Evolutionary conservation across 2,797 vertebrate species (phyloP), one percentile per base, ranked within the genome.

Genomic region (Antrozous pallidus): DNA sequence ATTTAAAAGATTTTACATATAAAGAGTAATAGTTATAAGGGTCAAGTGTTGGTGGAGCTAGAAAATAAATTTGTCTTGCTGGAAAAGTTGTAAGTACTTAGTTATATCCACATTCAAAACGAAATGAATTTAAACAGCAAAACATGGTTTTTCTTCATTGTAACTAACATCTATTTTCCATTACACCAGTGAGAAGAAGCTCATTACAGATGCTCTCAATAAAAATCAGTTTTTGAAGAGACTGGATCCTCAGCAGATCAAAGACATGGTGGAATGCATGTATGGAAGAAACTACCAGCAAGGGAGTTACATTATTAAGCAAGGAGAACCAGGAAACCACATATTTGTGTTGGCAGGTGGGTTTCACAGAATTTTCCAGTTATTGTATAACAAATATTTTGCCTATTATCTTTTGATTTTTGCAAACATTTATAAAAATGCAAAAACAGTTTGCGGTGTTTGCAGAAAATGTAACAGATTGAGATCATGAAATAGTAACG

Each of bases 191-290:
- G 98, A 99, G 94, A 99, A 99, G 98, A 99, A 99, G 97, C 98
- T 99, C 81, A 99, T 99, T 95, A 98, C 96, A 0, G 99, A 99
- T 18, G 99, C 99, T 70, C 98, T 99, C 94, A 99, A 98, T 96
- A 99, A 98, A 98, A 99, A 99, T 97, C 99, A 99, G 91, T 99
- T 99, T 97, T 98, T 99, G 98, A 99, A 98, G 98, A 98, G 99
- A 75, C 97, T 99, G 97, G 99, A 99, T 96, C 98, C 98, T 87
- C 99, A 99, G 97, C 99, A 99, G 98, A 98, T 99, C 96, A 98
- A 97, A 97, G 99, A 99, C 97, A 99, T 99, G 98, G 99, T 99
- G 96, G 99, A 99, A 97, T 99, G 99, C 70, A 99, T 99, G 99
- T 99, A 99, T 1, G 98, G 99, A 95, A 98, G 99, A 95, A 99